These are phyloP conservation scores for Cladopsammia gracilis DNA, from an alignment of 64 coral and sea anemone species.

Conservation along the genomic window DNA sequence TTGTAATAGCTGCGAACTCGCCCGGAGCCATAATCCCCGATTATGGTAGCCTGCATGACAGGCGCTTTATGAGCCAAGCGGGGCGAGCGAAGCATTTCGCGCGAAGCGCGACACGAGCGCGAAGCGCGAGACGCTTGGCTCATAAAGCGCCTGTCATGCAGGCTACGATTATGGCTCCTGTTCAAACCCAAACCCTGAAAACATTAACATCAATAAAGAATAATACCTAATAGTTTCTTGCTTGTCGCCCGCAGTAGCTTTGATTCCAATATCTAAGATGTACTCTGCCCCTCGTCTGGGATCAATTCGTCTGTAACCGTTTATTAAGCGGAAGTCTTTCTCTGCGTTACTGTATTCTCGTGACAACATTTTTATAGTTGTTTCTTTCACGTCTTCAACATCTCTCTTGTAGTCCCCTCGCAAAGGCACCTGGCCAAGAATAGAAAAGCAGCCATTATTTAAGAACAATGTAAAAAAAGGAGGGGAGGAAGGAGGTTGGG, in stretches of 20 bases:
- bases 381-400: slow-evolving; percentile 83
- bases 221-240: slow-evolving; percentile 28
- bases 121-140: too few relatives aligned
- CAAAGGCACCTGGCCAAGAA: slow-evolving; percentile 52
- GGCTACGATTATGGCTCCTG: too few relatives aligned
- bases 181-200: too few relatives aligned
- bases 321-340: slow-evolving; percentile 68
- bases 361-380: slow-evolving; percentile 87
- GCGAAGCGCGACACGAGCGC: too few relatives aligned
- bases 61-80: too few relatives aligned
- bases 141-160: too few relatives aligned
- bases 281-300: slow-evolving; percentile 93
- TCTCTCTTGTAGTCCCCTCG: slow-evolving; percentile 90
- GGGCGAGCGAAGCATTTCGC: too few relatives aligned
- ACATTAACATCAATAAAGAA: background rate
- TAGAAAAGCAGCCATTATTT: background rate
- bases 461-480: background rate
- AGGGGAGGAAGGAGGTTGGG: background rate
- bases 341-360: slow-evolving; percentile 66
- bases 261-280: slow-evolving; percentile 92
- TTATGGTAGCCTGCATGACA: too few relatives aligned
- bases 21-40: too few relatives aligned
- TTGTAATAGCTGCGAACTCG: too few relatives aligned
- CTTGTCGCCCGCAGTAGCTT: slow-evolving; percentile 20
- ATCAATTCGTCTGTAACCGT: slow-evolving; percentile 95